Base-by-base conservation (phyloP, 2,888 invertebrate genomes). In the Pterobdella sp. region DNA sequence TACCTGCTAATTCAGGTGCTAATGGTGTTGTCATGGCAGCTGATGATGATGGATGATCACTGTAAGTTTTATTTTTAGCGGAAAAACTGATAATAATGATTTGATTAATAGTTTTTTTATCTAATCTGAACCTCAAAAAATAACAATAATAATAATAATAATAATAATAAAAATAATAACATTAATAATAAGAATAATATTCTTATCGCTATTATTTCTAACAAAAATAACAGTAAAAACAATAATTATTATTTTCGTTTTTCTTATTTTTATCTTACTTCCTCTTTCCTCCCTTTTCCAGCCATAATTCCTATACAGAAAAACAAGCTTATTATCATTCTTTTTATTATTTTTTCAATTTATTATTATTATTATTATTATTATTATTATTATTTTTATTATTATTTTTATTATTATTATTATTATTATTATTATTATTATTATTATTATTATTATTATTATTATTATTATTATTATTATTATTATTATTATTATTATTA, bases 1-100 rank as follows among this genome's bases (percentile, higher is more conserved):
- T 90, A 90, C 81, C 81, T 90, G 72, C 78, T 80, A n/a, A 78
- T 78, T 26, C 77, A 79, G 7, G 35, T 81, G 22, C 74, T 81
- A 70, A 79, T 81, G 78, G 76, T 76, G 0, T 66, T 81, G 71
- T 74, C 77, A 14, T 78, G 76, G 75, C 78, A 78, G 65, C 73
- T 78, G 69, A 76, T 76, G 70, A 68, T 70, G 68, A 68, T 78
- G n/a, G 78, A 77, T 42, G 77, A 76, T 29, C 66, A 74, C 37
- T 74, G 77, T 75, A 67, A 37, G 18, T 73, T 29, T 0, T n/a
- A n/a, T n/a, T n/a, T n/a, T n/a, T n/a, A n/a, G n/a, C n/a, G n/a
- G n/a, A n/a, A n/a, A n/a, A n/a, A n/a, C n/a, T n/a, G n/a, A n/a
- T n/a, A n/a, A n/a, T n/a, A n/a, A n/a, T n/a, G n/a, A n/a, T n/a